A percentile compares a stretch with the other conserved stretches of the same genome.
phyloP scores from a whole-genome alignment of 2,113 vertebrate species.

The Chaetodon trifascialis region DNA sequence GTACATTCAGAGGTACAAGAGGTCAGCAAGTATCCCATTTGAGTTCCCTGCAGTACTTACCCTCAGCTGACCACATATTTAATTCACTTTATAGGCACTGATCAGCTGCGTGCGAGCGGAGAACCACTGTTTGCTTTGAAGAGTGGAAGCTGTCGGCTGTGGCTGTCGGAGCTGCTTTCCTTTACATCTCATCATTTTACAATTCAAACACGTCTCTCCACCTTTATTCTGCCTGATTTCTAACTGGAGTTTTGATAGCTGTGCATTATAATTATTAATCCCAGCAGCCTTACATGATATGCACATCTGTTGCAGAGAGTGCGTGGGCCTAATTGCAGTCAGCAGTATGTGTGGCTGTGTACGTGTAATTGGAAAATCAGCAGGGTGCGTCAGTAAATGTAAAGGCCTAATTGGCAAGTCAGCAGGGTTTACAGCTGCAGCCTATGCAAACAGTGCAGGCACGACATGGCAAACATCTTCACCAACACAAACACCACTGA shows the following conservation, averaged over 20 bases:
- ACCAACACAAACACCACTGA: constrained; percentile 35
- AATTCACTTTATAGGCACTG: constrained; percentile 28
- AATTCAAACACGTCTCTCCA: not conserved
- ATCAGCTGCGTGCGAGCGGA: constrained; percentile 2
- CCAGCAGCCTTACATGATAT: not conserved
- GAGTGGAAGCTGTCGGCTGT: not conserved
- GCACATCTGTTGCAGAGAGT: constrained; percentile 44
- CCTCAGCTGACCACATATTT: constrained; percentile 36
- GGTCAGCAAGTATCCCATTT: not conserved
- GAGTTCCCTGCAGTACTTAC: constrained; percentile 17
- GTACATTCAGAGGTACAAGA: not conserved
- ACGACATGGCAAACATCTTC: constrained; percentile 40
- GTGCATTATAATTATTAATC: constrained; percentile 17
- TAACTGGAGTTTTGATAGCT: constrained; percentile 7
- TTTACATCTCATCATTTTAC: not conserved
- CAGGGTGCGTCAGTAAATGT: constrained; percentile 47
- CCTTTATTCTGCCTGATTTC: constrained; percentile 10
- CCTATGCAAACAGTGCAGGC: constrained; percentile 26
- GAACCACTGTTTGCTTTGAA: no score
- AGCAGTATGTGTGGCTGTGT: constrained; percentile 31
- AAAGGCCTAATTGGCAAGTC: constrained; percentile 66
- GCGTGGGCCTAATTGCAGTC: constrained; percentile 45
- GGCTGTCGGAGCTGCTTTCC: not conserved
- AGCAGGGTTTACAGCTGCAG: constrained; percentile 63
- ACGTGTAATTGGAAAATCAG: constrained; percentile 75